Percentiles rank a stretch among this genome's conserved stretches.
phyloP scores from a whole-genome alignment of 2,888 invertebrate species.

The Yponomeuta cagnagella region DNA sequence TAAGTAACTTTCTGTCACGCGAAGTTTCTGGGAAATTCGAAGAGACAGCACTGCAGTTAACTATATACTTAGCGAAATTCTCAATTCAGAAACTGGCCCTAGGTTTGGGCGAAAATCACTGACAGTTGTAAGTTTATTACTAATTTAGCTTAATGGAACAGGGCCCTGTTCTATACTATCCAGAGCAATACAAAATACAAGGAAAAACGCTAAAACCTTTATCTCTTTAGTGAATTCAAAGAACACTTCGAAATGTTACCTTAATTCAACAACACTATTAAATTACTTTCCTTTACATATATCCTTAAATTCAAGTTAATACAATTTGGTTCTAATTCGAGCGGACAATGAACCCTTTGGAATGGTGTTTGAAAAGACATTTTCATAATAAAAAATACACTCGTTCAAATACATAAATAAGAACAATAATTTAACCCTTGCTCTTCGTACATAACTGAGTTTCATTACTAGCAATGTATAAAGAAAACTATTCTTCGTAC shows the following conservation, averaged over 20 bases:
- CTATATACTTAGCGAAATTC: no score
- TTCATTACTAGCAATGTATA: no score
- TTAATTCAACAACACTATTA: not conserved
- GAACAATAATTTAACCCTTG: conserved; percentile 34
- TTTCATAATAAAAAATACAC: conserved; percentile 36
- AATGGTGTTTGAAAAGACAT: conserved; percentile 47
- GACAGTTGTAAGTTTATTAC: no score
- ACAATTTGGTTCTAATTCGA: not conserved
- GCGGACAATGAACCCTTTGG: conserved; percentile 34
- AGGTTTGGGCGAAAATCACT: no score
- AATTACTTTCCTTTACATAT: not conserved
- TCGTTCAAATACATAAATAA: conserved; percentile 44
- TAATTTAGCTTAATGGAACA: no score
- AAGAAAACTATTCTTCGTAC: no score
- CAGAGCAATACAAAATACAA: not conserved
- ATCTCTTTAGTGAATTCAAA: conserved; percentile 3
- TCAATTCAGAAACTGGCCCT: no score
- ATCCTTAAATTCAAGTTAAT: not conserved
- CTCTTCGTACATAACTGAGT: no score
- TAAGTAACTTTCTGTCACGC: no score
- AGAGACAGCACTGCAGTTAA: no score
- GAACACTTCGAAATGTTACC: conserved; percentile 15
- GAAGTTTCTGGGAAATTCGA: no score
- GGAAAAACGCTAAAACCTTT: conserved; percentile 18
- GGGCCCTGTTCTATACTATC: not conserved